These are phyloP conservation scores for Blastomussa wellsi DNA, from an alignment of 92 coral and sea anemone genomes.

Conservation along the genomic window DNA sequence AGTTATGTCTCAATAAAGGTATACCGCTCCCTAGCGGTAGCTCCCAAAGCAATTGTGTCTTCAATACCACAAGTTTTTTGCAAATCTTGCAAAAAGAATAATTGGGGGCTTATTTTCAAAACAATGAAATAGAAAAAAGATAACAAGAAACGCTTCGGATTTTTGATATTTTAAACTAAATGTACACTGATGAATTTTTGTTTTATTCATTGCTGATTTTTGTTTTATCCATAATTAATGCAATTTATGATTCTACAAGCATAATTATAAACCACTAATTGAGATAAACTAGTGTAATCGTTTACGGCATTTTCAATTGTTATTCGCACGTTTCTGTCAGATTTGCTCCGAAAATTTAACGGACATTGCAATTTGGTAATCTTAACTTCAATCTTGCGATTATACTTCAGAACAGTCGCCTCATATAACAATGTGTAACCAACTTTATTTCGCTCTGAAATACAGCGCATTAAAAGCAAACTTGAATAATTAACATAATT, in stretches of 20 bases:
- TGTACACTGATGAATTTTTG: constrained; percentile 1
- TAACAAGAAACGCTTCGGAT: too few relatives aligned
- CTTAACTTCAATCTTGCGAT: too few relatives aligned
- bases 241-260: neutral
- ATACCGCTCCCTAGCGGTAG: too few relatives aligned
- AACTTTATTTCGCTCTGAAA: too few relatives aligned
- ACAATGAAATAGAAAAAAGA: neutral
- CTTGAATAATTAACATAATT: too few relatives aligned
- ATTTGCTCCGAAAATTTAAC: neutral
- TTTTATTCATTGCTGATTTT: neutral
- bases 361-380: neutral
- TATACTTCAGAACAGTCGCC: too few relatives aligned
- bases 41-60: too few relatives aligned
- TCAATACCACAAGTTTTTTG: too few relatives aligned
- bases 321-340: neutral
- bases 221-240: neutral
- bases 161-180: neutral
- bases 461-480: too few relatives aligned
- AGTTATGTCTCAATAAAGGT: neutral
- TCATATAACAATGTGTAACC: neutral
- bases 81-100: neutral
- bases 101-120: neutral
- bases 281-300: neutral
- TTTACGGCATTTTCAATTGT: neutral
- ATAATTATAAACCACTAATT: neutral